Percentiles rank a stretch among this genome's conserved stretches.
Evolutionary conservation across 92 coral and sea anemone genomes (phyloP).

Genomic region (Porites evermanni): DNA sequence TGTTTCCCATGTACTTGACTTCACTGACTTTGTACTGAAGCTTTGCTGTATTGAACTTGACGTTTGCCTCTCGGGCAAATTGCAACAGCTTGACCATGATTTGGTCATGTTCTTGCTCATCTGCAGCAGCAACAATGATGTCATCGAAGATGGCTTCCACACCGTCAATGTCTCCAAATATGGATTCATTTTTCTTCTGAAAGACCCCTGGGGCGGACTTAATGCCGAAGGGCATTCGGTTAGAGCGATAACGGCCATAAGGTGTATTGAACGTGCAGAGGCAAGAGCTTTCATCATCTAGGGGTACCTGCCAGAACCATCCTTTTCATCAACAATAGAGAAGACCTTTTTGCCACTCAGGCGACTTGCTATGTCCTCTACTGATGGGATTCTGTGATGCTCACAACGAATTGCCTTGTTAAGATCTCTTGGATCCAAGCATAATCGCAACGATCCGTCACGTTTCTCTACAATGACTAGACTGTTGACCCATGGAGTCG

Average conservation of each 20-base stretch:
- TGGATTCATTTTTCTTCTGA: constrained; percentile 42
- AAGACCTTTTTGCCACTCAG: background rate
- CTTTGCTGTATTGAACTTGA: constrained; percentile 29
- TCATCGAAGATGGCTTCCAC: constrained; percentile 48
- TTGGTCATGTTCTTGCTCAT: constrained; percentile 28
- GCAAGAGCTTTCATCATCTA: background rate
- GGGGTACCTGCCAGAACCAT: background rate
- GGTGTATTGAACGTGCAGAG: background rate
- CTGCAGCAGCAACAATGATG: constrained; percentile 36
- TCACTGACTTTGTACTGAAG: constrained; percentile 31
- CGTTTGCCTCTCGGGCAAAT: constrained; percentile 21
- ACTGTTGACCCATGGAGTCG: constrained; percentile 53
- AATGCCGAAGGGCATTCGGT: constrained; percentile 54
- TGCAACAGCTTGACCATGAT: constrained; percentile 6
- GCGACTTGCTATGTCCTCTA: background rate
- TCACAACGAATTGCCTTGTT: background rate
- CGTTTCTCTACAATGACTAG: constrained; percentile 12
- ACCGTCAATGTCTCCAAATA: constrained; percentile 44
- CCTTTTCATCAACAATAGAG: background rate
- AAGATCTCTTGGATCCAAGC: constrained; percentile 8
- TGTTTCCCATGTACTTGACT: constrained; percentile 67
- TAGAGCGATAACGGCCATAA: constrained; percentile 51
- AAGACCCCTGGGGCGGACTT: constrained; percentile 47
- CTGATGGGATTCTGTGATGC: no score
- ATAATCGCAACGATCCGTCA: background rate